Conservation (phyloP, 1,140 invertebrate species). For the Asbolus verrucosus region DNA sequence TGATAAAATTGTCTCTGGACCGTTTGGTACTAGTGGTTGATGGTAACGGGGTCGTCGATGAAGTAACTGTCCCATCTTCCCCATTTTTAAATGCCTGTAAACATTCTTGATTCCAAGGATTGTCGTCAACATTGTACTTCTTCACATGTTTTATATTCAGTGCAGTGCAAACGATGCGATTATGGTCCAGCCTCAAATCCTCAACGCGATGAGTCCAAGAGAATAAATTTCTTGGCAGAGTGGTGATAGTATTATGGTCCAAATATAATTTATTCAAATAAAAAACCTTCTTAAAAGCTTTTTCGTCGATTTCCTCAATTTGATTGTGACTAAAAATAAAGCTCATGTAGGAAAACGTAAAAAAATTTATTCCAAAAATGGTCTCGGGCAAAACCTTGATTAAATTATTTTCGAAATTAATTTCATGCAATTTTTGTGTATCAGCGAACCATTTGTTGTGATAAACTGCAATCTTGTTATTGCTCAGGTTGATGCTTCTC, state of each 20-base stretch:
- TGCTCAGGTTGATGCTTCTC: conserved; percentile 30
- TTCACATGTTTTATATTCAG: neutral
- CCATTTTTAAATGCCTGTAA: neutral
- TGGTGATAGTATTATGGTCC: conserved; percentile 1
- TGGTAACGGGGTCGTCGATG: neutral
- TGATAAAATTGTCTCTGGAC: too few relatives aligned
- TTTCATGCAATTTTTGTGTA: neutral
- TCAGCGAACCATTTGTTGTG: neutral
- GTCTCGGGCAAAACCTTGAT: neutral
- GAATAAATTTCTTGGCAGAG: too few relatives aligned
- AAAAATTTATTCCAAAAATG: neutral
- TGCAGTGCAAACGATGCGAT: neutral
- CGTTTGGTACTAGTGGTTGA: too few relatives aligned
- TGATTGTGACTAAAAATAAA: neutral
- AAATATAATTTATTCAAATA: conserved; percentile 6
- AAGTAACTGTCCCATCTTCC: neutral
- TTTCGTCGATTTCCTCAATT: conserved; percentile 1
- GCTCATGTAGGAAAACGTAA: neutral
- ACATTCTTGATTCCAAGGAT: conserved; percentile 11
- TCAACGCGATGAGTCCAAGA: too few relatives aligned
- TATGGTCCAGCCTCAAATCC: too few relatives aligned
- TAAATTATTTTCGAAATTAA: conserved; percentile 8
- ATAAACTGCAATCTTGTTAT: conserved; percentile 42
- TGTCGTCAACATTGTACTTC: neutral
- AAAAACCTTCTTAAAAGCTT: neutral